Base-by-base conservation (phyloP, 2,888 invertebrate genomes). In the Entomobrya proxima region DNA sequence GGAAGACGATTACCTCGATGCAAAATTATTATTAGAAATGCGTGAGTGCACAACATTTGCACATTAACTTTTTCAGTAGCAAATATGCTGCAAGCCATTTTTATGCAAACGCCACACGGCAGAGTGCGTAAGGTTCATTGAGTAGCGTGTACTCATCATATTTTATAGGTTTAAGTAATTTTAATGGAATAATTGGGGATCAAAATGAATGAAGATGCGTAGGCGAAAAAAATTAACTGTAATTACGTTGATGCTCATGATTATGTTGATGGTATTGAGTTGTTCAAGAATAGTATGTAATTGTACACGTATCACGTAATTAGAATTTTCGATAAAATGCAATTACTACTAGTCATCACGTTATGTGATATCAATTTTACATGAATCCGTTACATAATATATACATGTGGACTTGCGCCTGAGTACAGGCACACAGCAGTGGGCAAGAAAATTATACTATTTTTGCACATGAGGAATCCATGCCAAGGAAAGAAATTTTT, bases 401-500 rank as follows among this genome's bases (percentile, higher is more conserved):
- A n/a, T n/a, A n/a, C n/a, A n/a, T n/a, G n/a, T n/a, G n/a, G n/a
- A n/a, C n/a, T n/a, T n/a, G n/a, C n/a, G n/a, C n/a, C n/a, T n/a
- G n/a, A n/a, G n/a, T n/a, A n/a, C n/a, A n/a, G n/a, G n/a, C n/a
- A n/a, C n/a, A n/a, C n/a, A n/a, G n/a, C n/a, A n/a, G n/a, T n/a
- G n/a, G n/a, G n/a, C n/a, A n/a, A n/a, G n/a, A n/a, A n/a, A n/a
- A n/a, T n/a, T n/a, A n/a, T n/a, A n/a, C n/a, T n/a, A n/a, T n/a
- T n/a, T n/a, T n/a, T n/a, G n/a, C n/a, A n/a, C n/a, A n/a, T n/a
- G n/a, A n/a, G n/a, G n/a, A n/a, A 67, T 40, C 21, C 32, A 67
- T 67, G 74, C 50, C 47, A 74, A 74, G 50, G 74, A 30, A 74
- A 32, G 24, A 27, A 5, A 72, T 27, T 44, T 50, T n/a, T 74